phyloP scores from a whole-genome alignment of 1,140 invertebrate species.

The Camponotus pennsylvanicus region DNA sequence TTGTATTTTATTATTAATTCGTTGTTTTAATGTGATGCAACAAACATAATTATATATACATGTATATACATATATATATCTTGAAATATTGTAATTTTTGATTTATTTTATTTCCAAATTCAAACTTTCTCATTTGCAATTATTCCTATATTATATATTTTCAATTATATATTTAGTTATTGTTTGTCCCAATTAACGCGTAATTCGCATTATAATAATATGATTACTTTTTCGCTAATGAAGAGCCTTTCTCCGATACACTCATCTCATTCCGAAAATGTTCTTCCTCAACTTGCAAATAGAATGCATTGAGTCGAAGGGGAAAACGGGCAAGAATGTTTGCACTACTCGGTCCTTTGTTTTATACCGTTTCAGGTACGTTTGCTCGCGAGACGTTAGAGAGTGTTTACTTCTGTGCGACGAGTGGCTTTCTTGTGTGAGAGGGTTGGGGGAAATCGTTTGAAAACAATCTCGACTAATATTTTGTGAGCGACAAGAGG shows the following conservation, averaged over 20 bases:
- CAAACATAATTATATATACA: not conserved
- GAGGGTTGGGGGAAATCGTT: constrained; percentile 41
- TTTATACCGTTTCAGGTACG: constrained; percentile 42
- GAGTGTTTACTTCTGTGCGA: constrained; percentile 49
- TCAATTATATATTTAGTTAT: not conserved
- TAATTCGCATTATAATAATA: constrained; percentile 7
- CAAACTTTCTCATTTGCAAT: not conserved
- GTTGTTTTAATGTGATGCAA: not conserved
- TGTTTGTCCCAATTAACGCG: not conserved
- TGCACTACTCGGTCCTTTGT: constrained; percentile 45
- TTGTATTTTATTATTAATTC: constrained; percentile 2
- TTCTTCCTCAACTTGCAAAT: constrained; percentile 11
- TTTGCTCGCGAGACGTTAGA: constrained; percentile 49
- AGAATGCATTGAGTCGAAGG: constrained; percentile 27
- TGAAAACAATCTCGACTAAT: constrained; percentile 64
- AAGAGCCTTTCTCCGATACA: constrained; percentile 7
- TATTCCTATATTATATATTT: not conserved
- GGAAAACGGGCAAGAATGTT: constrained; percentile 47
- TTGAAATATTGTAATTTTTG: not conserved
- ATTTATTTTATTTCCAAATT: not conserved
- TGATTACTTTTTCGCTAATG: not conserved
- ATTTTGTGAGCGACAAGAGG: constrained; percentile 43
- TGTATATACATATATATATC: too few species aligned
- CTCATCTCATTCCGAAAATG: not conserved
- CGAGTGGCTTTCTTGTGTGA: constrained; percentile 34